A percentile compares a stretch with the other conserved stretches of the same genome.
phyloP scores from a whole-genome alignment of 2,888 invertebrate species.

The Drosophila nr. perissopoda region DNA sequence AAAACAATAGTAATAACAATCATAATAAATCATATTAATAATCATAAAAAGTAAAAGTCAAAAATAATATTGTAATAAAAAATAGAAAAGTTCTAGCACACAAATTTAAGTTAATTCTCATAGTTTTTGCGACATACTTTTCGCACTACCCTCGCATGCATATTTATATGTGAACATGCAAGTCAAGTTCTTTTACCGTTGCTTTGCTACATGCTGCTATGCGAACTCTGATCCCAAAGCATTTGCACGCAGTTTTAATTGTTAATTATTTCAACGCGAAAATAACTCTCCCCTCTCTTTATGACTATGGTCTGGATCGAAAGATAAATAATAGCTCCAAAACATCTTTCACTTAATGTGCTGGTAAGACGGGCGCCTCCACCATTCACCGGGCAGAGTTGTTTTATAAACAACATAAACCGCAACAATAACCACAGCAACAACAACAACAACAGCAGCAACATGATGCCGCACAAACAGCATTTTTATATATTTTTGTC shows the following conservation, averaged over 20 bases:
- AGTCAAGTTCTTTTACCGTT: neutral
- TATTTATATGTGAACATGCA: neutral
- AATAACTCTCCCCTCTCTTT: neutral
- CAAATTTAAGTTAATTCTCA: neutral
- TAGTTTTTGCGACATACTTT: neutral
- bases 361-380: conserved; percentile 10
- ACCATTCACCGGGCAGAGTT: conserved; percentile 48
- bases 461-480: conserved; percentile 18
- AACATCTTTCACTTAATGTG: conserved; percentile 45
- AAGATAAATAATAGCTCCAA: conserved; percentile 11
- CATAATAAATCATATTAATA: neutral
- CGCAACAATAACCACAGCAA: conserved; percentile 13
- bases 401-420: conserved; percentile 29
- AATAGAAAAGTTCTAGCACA: neutral
- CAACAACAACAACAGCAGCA: conserved; percentile 10
- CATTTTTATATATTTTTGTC: conserved; percentile 34
- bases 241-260: neutral
- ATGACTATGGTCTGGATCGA: conserved; percentile 2
- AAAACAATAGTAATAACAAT: neutral
- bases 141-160: neutral
- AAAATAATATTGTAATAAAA: neutral
- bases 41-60: neutral
- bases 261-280: neutral
- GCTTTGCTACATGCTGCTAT: neutral
- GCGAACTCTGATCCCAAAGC: neutral